Conservation (phyloP, 2,888 invertebrate genomes). For the Ormyrus thymus region DNA sequence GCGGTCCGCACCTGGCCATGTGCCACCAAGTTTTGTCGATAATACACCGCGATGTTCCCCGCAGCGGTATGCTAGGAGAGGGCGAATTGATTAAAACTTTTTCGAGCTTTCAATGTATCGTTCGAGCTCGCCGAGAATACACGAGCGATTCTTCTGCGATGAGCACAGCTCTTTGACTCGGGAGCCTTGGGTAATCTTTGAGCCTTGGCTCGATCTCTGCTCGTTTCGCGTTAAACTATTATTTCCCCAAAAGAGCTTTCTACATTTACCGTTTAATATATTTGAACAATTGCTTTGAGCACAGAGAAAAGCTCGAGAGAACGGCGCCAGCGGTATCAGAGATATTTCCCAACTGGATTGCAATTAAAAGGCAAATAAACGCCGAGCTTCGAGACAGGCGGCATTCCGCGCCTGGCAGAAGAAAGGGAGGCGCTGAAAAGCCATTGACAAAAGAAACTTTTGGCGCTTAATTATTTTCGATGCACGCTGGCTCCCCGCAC, state of each 20-base stretch:
- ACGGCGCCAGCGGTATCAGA: conserved; percentile 12
- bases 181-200: no score
- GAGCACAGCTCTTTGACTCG: no score
- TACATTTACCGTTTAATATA: no score
- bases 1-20: conserved; percentile 19
- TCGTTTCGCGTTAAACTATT: no score
- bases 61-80: not conserved
- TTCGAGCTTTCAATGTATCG: not conserved
- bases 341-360: conserved; percentile 25
- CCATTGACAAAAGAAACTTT: conserved; percentile 1
- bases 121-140: no score
- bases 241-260: no score
- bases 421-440: conserved; percentile 7
- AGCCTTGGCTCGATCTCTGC: no score
- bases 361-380: conserved; percentile 40
- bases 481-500: not conserved
- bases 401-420: not conserved
- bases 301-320: no score
- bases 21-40: conserved; percentile 41
- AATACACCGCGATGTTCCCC: conserved; percentile 18
- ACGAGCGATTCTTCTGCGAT: no score
- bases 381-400: conserved; percentile 18
- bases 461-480: conserved; percentile 18
- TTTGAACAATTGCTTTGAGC: no score
- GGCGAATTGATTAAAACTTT: conserved; percentile 23